Base-by-base conservation (phyloP, 2,113 vertebrate species). In the Dissostichus mawsoni region DNA sequence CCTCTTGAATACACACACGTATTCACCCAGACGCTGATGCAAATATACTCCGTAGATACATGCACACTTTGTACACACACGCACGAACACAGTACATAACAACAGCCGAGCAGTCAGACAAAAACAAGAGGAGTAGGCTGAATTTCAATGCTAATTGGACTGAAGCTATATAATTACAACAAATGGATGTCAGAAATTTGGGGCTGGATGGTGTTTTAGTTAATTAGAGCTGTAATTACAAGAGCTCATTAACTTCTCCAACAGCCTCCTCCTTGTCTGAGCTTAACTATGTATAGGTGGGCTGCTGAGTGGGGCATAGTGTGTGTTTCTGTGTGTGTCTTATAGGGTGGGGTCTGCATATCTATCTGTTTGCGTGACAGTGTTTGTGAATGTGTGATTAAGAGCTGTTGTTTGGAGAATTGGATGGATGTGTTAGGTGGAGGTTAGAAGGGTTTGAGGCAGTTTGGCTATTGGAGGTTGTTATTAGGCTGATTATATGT, bases 201-300 rank as follows among this genome's bases (percentile, higher is more conserved):
- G 94, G 95, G 89, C 94, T 95, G 96, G 96, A 96, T 96, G 91
- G 94, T 95, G 94, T 95, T 96, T 96, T 96, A 96, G 95, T 95
- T 96, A 95, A 96, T 96, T 96, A 96, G 94, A 74, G 91, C 94
- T 94, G 94, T 95, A 96, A 96, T 96, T 96, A 95, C 93, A 93
- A 95, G 93, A 93, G 94, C 95, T 96, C 94, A 94, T 96, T 96
- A 95, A 94, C 93, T 94, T 95, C 90, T 93, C 85, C 85, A 92
- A 82, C 94, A 87, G 86, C 86, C 90, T 86, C 89, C 82, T 92
- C 89, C 92, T 91, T 93, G 91, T 93, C 86, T 90, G 87, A 91
- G 93, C 85, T 83, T 85, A 91, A 82, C 84, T 90, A 71, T 87
- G 80, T 85, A 89, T 87, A 89, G 89, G 91, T 90, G 89, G 91